phyloP scores from a whole-genome alignment of 2,888 invertebrate genomes.

The Plebejus argus region DNA sequence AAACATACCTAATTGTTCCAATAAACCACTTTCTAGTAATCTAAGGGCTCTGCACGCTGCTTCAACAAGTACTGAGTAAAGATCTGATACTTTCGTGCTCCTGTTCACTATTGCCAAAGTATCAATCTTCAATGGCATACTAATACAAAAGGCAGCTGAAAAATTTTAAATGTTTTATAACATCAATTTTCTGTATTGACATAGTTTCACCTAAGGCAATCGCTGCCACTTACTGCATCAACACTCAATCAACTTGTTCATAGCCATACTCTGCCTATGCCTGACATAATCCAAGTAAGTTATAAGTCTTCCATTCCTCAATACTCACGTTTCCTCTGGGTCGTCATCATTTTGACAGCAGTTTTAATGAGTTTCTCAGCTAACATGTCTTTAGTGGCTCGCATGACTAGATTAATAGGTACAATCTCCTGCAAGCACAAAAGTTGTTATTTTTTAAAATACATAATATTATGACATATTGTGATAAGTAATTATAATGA shows the following conservation, averaged over 20 bases:
- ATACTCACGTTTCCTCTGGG: slow-evolving; percentile 83
- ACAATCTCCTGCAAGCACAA: slow-evolving; percentile 77
- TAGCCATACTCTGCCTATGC: not conserved
- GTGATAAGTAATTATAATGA: not conserved
- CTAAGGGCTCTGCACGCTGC: slow-evolving; percentile 86
- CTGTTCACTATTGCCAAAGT: slow-evolving; percentile 86
- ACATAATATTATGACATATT: not conserved
- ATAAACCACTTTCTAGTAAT: slow-evolving; percentile 83
- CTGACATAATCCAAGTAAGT: too few relatives aligned
- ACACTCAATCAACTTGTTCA: not conserved
- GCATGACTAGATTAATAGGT: slow-evolving; percentile 82
- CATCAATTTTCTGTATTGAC: too few relatives aligned
- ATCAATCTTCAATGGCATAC: slow-evolving; percentile 85
- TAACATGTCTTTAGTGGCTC: slow-evolving; percentile 81
- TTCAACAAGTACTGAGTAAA: slow-evolving; percentile 88
- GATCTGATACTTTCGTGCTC: slow-evolving; percentile 81
- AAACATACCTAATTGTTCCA: slow-evolving; percentile 78
- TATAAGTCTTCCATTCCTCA: not conserved
- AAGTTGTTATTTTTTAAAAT: not conserved
- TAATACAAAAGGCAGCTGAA: slow-evolving; percentile 75
- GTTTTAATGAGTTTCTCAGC: slow-evolving; percentile 77
- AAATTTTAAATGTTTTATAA: slow-evolving; percentile 35
- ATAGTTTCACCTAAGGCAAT: too few relatives aligned
- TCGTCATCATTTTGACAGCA: slow-evolving; percentile 81
- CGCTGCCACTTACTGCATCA: not conserved